phyloP scores from a whole-genome alignment of 2,113 vertebrate species.

The Clarias macrocephalus region DNA sequence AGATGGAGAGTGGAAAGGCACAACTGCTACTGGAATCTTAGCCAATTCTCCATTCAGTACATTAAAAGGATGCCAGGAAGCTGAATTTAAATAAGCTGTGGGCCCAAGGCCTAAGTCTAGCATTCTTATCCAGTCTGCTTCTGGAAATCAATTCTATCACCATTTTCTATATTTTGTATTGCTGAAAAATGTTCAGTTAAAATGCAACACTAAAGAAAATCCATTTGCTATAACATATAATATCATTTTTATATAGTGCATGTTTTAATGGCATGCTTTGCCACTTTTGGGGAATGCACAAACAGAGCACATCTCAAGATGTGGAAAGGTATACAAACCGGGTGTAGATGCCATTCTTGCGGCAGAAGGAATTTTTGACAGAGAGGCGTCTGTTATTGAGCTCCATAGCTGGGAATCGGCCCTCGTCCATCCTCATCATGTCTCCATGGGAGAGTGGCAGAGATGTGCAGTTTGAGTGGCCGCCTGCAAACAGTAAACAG shows the following conservation, averaged over 20 bases:
- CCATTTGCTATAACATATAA: background rate
- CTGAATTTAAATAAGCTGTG: constrained; percentile 45
- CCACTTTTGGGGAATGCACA: background rate
- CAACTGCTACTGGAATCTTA: constrained; percentile 57
- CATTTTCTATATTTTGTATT: background rate
- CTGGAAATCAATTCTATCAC: constrained; percentile 34
- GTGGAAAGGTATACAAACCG: constrained; percentile 73
- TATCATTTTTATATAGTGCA: background rate
- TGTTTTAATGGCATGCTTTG: background rate
- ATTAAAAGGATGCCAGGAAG: constrained; percentile 44
- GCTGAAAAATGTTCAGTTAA: background rate
- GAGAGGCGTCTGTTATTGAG: constrained; percentile 95
- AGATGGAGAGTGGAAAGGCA: constrained; percentile 39
- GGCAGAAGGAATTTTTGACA: constrained; percentile 95
- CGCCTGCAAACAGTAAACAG: constrained; percentile 69
- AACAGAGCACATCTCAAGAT: background rate
- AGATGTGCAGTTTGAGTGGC: constrained; percentile 82
- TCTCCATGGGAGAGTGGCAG: constrained; percentile 87
- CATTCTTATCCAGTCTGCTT: constrained; percentile 17
- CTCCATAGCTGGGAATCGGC: constrained; percentile 92
- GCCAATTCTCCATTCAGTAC: constrained; percentile 51
- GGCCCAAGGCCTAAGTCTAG: constrained; percentile 1
- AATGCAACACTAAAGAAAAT: background rate
- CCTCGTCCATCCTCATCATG: constrained; percentile 94
- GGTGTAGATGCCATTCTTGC: constrained; percentile 96